Evolutionary conservation across 2,888 invertebrate genomes (phyloP).

Genomic region (Cepaea hortensis): DNA sequence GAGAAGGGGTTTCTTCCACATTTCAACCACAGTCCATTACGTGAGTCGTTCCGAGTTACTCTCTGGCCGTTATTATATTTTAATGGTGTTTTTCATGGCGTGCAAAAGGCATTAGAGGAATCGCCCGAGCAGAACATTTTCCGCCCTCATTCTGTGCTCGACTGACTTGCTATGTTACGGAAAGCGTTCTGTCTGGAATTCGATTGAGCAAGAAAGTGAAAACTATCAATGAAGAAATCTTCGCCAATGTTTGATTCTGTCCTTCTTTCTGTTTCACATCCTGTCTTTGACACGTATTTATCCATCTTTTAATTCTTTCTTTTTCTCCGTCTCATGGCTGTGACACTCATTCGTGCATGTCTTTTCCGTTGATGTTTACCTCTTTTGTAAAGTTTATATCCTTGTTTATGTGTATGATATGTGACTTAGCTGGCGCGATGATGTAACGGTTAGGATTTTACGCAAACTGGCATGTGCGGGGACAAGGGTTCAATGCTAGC

Average conservation of each 20-base stretch:
- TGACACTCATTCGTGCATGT: no score
- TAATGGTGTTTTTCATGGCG: slow-evolving; percentile 38
- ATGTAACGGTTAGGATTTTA: no score
- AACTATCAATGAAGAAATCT: slow-evolving; percentile 31
- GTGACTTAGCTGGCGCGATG: no score
- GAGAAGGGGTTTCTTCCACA: not conserved
- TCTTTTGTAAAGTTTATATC: no score
- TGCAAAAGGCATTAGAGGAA: slow-evolving; percentile 39
- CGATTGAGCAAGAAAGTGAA: slow-evolving; percentile 28
- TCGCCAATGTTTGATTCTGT: not conserved
- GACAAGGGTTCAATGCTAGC: no score
- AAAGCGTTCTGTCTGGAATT: slow-evolving; percentile 21
- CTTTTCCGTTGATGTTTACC: no score
- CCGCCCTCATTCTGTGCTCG: slow-evolving; percentile 22
- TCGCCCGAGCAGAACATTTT: slow-evolving; percentile 31
- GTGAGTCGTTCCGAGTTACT: not conserved
- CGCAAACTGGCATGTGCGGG: no score
- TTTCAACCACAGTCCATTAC: slow-evolving; percentile 26
- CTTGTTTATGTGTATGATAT: no score
- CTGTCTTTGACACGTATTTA: not conserved
- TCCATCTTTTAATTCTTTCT: not conserved
- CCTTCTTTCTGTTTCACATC: not conserved
- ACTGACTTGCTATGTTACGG: slow-evolving; percentile 30
- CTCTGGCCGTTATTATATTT: slow-evolving; percentile 18
- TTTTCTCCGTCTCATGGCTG: not conserved